Base-by-base conservation (phyloP, 1,140 invertebrate species). In the Papilio glaucus region DNA sequence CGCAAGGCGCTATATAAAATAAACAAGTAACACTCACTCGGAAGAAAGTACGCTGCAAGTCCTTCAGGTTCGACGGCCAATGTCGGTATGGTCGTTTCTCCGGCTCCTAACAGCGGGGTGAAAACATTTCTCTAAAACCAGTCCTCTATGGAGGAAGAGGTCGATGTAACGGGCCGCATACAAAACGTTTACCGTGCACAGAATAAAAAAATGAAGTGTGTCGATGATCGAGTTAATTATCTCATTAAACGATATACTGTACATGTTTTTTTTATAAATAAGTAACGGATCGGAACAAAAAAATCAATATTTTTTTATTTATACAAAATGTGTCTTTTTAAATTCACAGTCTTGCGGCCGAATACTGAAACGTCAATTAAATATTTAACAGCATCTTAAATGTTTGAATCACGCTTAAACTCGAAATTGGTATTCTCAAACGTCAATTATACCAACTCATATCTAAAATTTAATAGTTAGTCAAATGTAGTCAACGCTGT, bases 121-220 rank as follows among this genome's bases (percentile, higher is more conserved):
- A 68, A 78, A 75, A 72, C 80, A 83, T 86, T 85, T 87, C 77
- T 80, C 77, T 75, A 85, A 80, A 89, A 89, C 87, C 87, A 77
- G 87, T 88, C 84, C 73, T 77, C 71, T 53, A 18, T 49, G 37
- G 38, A 75, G 72, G 77, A 75, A 72, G 80, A 85, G 87, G 88
- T 86, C 88, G 82, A 83, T 75, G 80, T 91, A 91, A 90, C 89
- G 89, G 89, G 70, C 71, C 85, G 87, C 83, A 88, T 88, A 87
- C 86, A 83, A 87, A 86, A 80, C 77, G 78, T 73, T 24, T 53
- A 73, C 67, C 73, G 70, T 70, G 75, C 67, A 41, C 77, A 71
- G 77, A 77, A 79, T 76, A 63, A 86, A 87, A 82, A 87, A 85
- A 85, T 3, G 29, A 82, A 74, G 69, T 71, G 12, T 45, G 65